Conservation (phyloP, 1,140 invertebrate genomes). For the Drosophila kohkoa region DNA sequence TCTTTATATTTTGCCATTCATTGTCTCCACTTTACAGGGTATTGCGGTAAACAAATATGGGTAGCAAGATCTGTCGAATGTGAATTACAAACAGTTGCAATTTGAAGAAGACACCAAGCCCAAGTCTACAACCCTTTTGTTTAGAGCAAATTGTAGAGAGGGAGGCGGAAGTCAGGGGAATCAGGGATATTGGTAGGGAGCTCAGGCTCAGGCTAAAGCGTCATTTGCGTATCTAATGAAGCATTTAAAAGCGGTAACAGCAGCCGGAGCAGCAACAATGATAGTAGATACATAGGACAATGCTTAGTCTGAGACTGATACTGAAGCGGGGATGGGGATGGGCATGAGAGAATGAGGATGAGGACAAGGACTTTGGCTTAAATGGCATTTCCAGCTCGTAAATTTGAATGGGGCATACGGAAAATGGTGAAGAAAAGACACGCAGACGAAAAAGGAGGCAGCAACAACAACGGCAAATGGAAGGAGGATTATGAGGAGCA, state of each 20-base stretch:
- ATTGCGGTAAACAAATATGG: neutral
- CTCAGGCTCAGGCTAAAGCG: constrained; percentile 3
- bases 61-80: neutral
- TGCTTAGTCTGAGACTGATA: constrained; percentile 12
- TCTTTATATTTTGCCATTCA: too few relatives aligned
- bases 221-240: constrained; percentile 70
- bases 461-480: neutral
- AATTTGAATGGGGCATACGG: constrained; percentile 56
- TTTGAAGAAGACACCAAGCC: constrained; percentile 15
- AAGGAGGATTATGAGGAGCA: neutral
- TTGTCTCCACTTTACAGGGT: neutral
- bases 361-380: constrained; percentile 14
- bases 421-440: constrained; percentile 22
- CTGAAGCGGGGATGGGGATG: neutral
- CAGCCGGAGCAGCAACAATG: constrained; percentile 25
- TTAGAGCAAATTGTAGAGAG: neutral
- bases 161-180: neutral
- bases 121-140: constrained; percentile 22
- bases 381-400: constrained; percentile 66
- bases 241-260: constrained; percentile 58
- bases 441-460: neutral
- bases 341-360: neutral
- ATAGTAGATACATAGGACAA: constrained; percentile 23
- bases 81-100: constrained; percentile 7
- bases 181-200: neutral